These are phyloP conservation scores for Telenomus remus DNA, from an alignment of 1,140 invertebrate genomes.

Conservation along the genomic window DNA sequence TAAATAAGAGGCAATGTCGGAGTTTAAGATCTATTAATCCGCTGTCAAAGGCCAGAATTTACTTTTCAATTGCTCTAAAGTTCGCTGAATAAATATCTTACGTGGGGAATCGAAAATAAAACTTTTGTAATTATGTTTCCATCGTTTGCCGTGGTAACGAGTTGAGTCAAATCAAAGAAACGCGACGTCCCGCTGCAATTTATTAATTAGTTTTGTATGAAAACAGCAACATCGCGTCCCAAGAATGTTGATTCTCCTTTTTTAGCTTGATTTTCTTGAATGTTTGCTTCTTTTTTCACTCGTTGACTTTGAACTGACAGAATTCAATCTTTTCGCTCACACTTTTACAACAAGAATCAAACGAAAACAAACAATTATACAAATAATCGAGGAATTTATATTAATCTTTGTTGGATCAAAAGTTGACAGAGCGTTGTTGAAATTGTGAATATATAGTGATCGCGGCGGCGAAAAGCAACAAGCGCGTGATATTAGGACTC, in stretches of 20 bases:
- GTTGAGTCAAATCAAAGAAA: conserved; percentile 5
- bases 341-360: too few species aligned
- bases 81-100: conserved; percentile 42
- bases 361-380: too few species aligned
- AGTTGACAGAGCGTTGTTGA: too few species aligned
- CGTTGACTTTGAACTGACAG: too few species aligned
- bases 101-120: conserved; percentile 39
- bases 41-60: conserved; percentile 43
- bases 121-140: conserved; percentile 45
- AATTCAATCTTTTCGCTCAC: too few species aligned
- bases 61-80: conserved; percentile 46
- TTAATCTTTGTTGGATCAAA: too few species aligned
- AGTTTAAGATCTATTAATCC: conserved; percentile 48
- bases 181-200: conserved; percentile 4
- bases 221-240: background rate
- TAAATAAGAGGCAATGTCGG: conserved; percentile 38
- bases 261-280: too few species aligned
- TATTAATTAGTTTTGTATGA: conserved; percentile 59
- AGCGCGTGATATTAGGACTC: background rate
- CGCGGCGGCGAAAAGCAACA: background rate
- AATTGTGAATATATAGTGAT: too few species aligned
- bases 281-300: too few species aligned
- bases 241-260: too few species aligned
- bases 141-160: conserved; percentile 2
- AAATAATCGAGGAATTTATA: too few species aligned